phyloP scores from a whole-genome alignment of 2,888 invertebrate genomes.

The Lithophane semibrunnea region DNA sequence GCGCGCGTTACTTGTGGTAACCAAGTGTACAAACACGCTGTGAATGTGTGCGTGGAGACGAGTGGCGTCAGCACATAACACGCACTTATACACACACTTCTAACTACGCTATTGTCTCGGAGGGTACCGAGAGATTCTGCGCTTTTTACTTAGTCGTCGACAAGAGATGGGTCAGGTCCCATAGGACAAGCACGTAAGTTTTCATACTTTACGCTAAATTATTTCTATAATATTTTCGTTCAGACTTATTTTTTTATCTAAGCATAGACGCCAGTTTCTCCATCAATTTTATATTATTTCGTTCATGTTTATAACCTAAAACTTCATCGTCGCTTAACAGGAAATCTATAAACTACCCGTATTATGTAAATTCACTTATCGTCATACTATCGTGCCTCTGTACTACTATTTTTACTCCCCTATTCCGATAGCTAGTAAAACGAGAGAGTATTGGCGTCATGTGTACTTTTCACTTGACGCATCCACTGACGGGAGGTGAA shows the following conservation, averaged over 20 bases:
- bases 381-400: conserved; percentile 6
- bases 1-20: too few relatives aligned
- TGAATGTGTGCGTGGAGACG: too few relatives aligned
- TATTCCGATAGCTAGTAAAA: conserved; percentile 18
- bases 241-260: neutral
- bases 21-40: too few relatives aligned
- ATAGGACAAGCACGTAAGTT: too few relatives aligned
- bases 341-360: conserved; percentile 13
- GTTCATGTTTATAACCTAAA: neutral
- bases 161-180: too few relatives aligned
- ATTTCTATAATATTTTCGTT: too few relatives aligned
- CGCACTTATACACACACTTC: too few relatives aligned
- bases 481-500: conserved; percentile 16
- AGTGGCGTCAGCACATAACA: too few relatives aligned
- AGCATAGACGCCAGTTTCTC: neutral
- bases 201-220: too few relatives aligned
- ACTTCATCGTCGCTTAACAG: neutral
- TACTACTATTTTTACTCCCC: conserved; percentile 2
- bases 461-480: conserved; percentile 44
- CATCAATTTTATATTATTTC: neutral
- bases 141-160: too few relatives aligned
- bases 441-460: conserved; percentile 5
- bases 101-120: too few relatives aligned
- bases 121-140: too few relatives aligned
- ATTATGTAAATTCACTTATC: conserved; percentile 39